A percentile compares a stretch with the other conserved stretches of the same genome.
Evolutionary conservation across 2,888 invertebrate species (phyloP).

Genomic region (Nasonovia ribisnigri): DNA sequence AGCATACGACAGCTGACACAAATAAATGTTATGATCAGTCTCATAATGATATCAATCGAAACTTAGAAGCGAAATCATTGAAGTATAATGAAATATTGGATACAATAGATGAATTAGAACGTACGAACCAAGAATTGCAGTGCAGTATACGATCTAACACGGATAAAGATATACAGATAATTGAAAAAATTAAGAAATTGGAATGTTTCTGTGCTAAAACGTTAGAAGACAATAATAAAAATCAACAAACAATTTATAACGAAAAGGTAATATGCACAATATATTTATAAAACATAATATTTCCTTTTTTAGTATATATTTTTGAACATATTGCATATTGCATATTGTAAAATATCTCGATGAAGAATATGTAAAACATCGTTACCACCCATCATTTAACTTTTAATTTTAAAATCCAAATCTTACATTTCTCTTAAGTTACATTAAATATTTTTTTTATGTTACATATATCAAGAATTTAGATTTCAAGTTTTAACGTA

Average conservation of each 20-base stretch:
- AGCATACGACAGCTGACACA: not conserved
- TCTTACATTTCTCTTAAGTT: too few relatives aligned
- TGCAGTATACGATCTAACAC: not conserved
- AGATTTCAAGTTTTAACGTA: too few relatives aligned
- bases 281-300: too few relatives aligned
- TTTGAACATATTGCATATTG: too few relatives aligned
- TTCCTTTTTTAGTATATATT: too few relatives aligned
- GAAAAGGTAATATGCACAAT: too few relatives aligned
- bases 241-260: not conserved
- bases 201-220: not conserved
- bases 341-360: too few relatives aligned
- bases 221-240: not conserved
- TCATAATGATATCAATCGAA: not conserved
- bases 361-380: too few relatives aligned
- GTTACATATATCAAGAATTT: too few relatives aligned
- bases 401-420: too few relatives aligned
- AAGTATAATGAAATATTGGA: not conserved
- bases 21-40: not conserved
- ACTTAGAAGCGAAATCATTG: not conserved
- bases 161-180: not conserved
- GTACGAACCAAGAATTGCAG: not conserved
- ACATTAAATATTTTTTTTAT: too few relatives aligned
- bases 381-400: too few relatives aligned
- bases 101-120: not conserved
- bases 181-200: not conserved